Evolutionary conservation across 2,888 invertebrate genomes (phyloP).

Genomic region (Drosophila leonis): DNA sequence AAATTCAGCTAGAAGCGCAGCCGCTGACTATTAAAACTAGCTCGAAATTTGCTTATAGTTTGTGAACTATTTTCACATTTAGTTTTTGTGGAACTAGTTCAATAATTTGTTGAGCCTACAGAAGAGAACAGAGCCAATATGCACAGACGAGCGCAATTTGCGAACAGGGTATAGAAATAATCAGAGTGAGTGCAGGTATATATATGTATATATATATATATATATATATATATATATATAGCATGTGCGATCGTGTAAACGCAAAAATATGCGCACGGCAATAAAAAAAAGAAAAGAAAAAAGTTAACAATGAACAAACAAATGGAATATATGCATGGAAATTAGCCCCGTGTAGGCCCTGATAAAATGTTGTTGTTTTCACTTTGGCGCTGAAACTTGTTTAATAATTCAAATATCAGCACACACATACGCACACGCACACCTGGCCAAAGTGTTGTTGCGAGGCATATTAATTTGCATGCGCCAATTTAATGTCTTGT

Average conservation of each 20-base stretch:
- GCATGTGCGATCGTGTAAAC: conserved; percentile 66
- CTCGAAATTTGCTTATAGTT: background rate
- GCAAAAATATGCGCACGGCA: conserved; percentile 68
- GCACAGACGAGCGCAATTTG: background rate
- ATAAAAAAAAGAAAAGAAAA: conserved; percentile 44
- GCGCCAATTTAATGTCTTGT: conserved; percentile 46
- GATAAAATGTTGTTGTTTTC: conserved; percentile 73
- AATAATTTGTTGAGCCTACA: background rate
- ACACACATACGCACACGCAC: conserved; percentile 2
- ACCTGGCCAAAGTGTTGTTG: conserved; percentile 4
- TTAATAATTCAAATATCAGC: conserved; percentile 72
- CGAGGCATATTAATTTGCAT: conserved; percentile 57
- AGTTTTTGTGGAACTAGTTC: background rate
- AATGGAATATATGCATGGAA: conserved; percentile 66
- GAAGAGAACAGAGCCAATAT: background rate
- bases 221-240: conserved; percentile 12
- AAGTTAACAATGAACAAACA: conserved; percentile 66
- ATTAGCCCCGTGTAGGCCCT: conserved; percentile 60
- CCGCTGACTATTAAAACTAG: background rate
- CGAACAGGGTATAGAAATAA: background rate
- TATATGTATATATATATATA: background rate
- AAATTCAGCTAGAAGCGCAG: background rate
- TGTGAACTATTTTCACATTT: background rate
- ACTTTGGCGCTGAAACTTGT: conserved; percentile 66
- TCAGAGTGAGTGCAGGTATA: conserved; percentile 6